Evolutionary conservation across 37 sponge, comb jelly and placozoan genomes (phyloP).

Genomic region (Beroe ovata): DNA sequence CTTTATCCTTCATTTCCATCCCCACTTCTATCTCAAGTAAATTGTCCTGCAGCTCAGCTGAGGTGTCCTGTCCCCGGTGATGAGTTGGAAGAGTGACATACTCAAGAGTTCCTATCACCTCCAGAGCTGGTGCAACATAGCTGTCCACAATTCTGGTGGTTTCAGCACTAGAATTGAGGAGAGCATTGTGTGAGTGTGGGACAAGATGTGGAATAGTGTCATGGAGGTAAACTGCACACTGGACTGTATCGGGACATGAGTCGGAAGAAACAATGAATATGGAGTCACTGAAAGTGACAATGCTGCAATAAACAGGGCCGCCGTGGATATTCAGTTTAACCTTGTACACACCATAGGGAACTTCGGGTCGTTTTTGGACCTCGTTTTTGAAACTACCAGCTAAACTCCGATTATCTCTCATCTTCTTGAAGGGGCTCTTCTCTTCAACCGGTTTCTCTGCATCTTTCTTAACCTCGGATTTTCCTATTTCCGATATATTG

Average conservation of each 20-base stretch:
- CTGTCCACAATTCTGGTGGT: constrained; percentile 55
- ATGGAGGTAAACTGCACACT: constrained; percentile 41
- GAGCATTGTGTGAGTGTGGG: constrained; percentile 34
- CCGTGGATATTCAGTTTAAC: constrained; percentile 38
- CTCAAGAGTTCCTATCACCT: not conserved
- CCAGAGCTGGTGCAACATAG: constrained; percentile 23
- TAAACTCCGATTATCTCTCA: not conserved
- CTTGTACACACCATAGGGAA: not conserved
- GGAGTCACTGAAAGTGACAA: not conserved
- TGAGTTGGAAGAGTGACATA: not conserved
- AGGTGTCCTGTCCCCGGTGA: constrained; percentile 4
- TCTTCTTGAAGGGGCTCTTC: not conserved
- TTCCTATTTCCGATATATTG: not conserved
- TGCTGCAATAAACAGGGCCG: constrained; percentile 26
- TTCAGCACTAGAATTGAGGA: not conserved
- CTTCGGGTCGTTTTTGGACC: not conserved
- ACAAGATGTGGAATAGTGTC: constrained; percentile 16
- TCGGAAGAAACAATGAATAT: constrained; percentile 17
- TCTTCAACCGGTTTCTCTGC: not conserved
- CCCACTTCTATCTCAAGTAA: not conserved
- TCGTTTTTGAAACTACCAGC: not conserved
- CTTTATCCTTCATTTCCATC: constrained; percentile 27
- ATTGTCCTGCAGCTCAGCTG: not conserved
- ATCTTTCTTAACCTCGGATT: not conserved
- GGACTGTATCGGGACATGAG: not conserved